Percentiles rank a stretch among this genome's conserved stretches.
phyloP scores from a whole-genome alignment of 2,888 invertebrate species.

The Thecocarcelia acutangulata region DNA sequence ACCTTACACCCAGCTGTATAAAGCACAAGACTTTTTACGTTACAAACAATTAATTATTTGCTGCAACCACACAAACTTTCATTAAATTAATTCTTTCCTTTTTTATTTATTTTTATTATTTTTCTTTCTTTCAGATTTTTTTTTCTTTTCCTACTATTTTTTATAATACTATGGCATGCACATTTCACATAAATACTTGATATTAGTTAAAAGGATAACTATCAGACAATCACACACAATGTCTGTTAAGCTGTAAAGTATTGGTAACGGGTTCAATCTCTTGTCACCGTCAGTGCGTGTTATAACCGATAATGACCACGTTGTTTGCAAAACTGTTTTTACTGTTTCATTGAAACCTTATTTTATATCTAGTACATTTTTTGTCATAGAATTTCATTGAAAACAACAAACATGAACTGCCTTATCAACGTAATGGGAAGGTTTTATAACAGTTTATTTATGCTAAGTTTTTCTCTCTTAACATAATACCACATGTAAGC shows the following conservation, averaged over 20 bases:
- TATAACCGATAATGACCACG: constrained; percentile 64
- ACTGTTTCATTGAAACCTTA: constrained; percentile 54
- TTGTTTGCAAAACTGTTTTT: constrained; percentile 67
- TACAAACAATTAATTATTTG: constrained; percentile 23
- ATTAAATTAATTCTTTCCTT: not conserved
- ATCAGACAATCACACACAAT: not conserved
- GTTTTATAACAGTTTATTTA: constrained; percentile 1
- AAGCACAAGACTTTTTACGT: constrained; percentile 4
- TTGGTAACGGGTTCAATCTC: constrained; percentile 27
- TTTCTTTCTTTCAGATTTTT: not conserved
- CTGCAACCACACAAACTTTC: not conserved
- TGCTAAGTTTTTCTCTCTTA: not conserved
- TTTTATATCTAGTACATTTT: constrained; percentile 61
- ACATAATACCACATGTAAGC: not conserved
- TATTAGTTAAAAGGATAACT: constrained; percentile 13
- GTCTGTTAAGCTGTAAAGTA: not conserved
- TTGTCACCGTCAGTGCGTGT: constrained; percentile 31
- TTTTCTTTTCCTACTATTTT: not conserved
- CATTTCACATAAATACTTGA: constrained; percentile 16
- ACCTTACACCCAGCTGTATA: constrained; percentile 37
- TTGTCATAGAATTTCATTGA: constrained; percentile 39
- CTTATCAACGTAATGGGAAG: constrained; percentile 32
- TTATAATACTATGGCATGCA: constrained; percentile 10
- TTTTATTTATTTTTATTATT: not conserved
- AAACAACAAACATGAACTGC: constrained; percentile 20